Conservation (phyloP, 2,113 vertebrate species). For the Antigone vipio region DNA sequence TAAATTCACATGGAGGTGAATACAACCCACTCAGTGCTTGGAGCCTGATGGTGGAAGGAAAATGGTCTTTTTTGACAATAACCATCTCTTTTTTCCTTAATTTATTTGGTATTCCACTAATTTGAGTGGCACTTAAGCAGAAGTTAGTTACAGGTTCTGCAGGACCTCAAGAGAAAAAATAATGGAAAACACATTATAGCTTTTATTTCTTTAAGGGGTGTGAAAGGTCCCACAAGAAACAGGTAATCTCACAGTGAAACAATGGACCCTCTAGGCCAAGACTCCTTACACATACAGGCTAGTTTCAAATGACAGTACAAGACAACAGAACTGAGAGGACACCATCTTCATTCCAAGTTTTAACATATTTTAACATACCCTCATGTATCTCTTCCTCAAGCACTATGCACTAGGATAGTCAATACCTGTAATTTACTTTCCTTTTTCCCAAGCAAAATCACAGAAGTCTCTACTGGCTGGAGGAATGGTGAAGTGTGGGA, state of each 20-base stretch:
- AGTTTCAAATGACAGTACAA: background rate
- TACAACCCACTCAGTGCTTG: background rate
- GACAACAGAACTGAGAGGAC: background rate
- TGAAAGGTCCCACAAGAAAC: background rate
- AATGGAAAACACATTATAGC: fast-evolving
- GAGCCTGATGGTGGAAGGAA: background rate
- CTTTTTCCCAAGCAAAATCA: background rate
- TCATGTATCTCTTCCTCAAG: background rate
- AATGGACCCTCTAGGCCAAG: background rate
- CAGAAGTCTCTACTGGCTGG: background rate
- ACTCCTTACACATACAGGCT: background rate
- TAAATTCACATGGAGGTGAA: background rate
- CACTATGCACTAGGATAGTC: background rate
- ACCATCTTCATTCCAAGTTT: background rate
- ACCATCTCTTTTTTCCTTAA: background rate
- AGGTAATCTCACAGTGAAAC: background rate
- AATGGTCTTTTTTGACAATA: background rate
- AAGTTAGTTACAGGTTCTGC: background rate
- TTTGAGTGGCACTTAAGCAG: background rate
- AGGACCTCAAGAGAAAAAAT: background rate
- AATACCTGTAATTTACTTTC: background rate
- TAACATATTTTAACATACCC: background rate
- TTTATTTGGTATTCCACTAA: background rate
- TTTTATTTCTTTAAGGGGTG: background rate
- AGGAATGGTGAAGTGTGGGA: background rate